Evolutionary conservation across 1,140 invertebrate genomes (phyloP).

Genomic region (Pseudoatta argentina): DNA sequence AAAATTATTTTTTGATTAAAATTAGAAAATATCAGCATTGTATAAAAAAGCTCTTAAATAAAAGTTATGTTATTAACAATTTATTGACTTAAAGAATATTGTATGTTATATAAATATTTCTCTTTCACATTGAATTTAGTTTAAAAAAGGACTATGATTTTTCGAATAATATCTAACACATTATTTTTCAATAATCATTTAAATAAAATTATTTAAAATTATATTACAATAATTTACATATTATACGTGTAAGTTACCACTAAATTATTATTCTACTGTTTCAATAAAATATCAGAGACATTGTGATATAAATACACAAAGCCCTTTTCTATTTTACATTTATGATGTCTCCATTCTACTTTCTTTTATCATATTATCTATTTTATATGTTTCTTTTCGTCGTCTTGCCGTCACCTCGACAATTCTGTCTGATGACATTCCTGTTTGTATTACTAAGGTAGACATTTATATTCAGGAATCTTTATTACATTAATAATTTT

Average conservation of each 20-base stretch:
- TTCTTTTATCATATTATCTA: slow-evolving; percentile 1
- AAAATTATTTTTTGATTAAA: neutral
- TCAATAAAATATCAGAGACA: neutral
- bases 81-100: neutral
- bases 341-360: neutral
- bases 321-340: neutral
- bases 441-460: neutral
- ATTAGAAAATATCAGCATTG: too few relatives aligned
- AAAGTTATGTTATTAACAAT: neutral
- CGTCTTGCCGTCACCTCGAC: neutral
- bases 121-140: neutral
- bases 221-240: neutral
- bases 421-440: neutral
- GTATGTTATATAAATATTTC: too few relatives aligned
- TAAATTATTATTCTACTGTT: neutral
- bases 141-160: neutral
- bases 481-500: neutral
- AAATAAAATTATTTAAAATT: neutral
- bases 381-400: neutral
- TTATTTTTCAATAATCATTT: neutral
- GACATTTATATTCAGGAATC: neutral
- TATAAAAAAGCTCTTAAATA: too few relatives aligned
- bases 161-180: neutral
- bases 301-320: neutral
- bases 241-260: neutral